These are phyloP conservation scores for Lycocerus yunnanus DNA, from an alignment of 2,888 invertebrate genomes.

Conservation along the genomic window DNA sequence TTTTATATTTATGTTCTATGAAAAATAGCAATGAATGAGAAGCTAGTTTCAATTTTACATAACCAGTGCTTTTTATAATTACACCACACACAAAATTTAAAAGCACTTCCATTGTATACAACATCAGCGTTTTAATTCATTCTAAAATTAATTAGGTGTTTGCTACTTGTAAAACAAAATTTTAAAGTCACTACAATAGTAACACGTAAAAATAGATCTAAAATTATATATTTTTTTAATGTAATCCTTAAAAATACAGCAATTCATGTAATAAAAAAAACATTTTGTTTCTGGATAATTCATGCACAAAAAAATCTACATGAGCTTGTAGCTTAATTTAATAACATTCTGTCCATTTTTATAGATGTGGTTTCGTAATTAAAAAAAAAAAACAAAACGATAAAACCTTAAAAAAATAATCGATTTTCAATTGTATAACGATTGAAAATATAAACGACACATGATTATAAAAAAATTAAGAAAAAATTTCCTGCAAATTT, in stretches of 20 bases:
- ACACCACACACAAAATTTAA: not conserved
- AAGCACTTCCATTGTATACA: not conserved
- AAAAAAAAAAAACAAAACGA: not conserved
- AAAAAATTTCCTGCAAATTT: not conserved
- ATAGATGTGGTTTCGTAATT: not conserved
- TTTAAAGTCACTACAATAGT: not conserved
- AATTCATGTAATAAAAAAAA: conserved; percentile 1
- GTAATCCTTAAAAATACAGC: not conserved
- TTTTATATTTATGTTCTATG: conserved; percentile 11
- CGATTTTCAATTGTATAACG: not conserved
- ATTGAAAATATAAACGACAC: not conserved
- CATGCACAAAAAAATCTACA: not conserved
- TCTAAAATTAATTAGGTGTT: not conserved
- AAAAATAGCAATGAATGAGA: conserved; percentile 23
- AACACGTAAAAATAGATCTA: not conserved
- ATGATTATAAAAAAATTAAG: not conserved
- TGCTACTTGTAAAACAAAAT: not conserved
- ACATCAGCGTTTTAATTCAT: not conserved
- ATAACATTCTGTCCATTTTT: not conserved
- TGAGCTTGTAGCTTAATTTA: not conserved
- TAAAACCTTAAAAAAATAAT: not conserved
- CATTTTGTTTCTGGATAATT: not conserved
- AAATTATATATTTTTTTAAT: not conserved
- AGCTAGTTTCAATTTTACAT: conserved; percentile 14
- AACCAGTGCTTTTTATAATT: conserved; percentile 16